phyloP scores from a whole-genome alignment of 2,888 invertebrate genomes.

The Ornithoptera alexandrae region DNA sequence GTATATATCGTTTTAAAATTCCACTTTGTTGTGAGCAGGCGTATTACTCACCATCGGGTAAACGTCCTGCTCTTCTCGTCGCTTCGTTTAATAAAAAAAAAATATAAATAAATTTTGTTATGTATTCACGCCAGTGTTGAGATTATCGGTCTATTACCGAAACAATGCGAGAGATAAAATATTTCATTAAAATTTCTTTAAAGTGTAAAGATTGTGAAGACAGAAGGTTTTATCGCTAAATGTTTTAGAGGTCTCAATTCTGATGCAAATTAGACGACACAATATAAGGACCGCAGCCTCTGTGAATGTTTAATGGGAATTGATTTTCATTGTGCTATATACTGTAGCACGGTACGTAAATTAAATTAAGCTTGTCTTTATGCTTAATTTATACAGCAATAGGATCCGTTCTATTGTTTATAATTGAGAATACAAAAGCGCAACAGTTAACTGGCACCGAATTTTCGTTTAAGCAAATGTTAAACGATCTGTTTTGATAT shows the following conservation, averaged over 20 bases:
- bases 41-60: too few species aligned
- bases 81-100: not conserved
- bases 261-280: slow-evolving; percentile 31
- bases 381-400: slow-evolving; percentile 17
- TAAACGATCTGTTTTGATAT: not conserved
- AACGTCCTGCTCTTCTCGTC: too few species aligned
- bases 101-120: not conserved
- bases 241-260: slow-evolving; percentile 26
- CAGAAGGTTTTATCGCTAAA: slow-evolving; percentile 24
- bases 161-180: not conserved
- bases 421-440: slow-evolving; percentile 1
- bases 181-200: slow-evolving; percentile 11
- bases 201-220: slow-evolving; percentile 7
- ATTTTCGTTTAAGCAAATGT: not conserved
- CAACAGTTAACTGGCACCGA: not conserved
- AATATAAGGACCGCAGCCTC: slow-evolving; percentile 29
- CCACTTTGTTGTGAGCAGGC: too few species aligned
- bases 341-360: slow-evolving; percentile 16
- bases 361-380: slow-evolving; percentile 27
- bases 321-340: slow-evolving; percentile 29
- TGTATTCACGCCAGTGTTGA: not conserved
- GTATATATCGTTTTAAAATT: too few species aligned
- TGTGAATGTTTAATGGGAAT: slow-evolving; percentile 30
- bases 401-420: slow-evolving; percentile 15
- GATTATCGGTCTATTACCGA: not conserved